Percentiles rank a stretch among this genome's conserved stretches.
Conservation (phyloP, 2,797 vertebrate species). For the Sternotherus odoratus region DNA sequence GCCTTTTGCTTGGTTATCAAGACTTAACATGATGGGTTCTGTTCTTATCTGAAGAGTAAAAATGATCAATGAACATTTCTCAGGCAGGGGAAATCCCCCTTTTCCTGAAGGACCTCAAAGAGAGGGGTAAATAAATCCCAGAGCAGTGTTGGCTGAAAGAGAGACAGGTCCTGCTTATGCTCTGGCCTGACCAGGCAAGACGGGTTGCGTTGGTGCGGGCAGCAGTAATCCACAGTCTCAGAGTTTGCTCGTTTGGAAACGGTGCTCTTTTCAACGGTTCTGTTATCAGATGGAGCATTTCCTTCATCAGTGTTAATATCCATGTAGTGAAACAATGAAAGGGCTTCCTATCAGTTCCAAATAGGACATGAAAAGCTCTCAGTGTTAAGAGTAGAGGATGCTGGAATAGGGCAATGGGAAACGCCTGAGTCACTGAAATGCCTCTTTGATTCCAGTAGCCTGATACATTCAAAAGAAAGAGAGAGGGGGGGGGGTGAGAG, state of each 20-base stretch:
- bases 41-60: neutral
- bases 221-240: slow-evolving; percentile 69
- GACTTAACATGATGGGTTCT: neutral
- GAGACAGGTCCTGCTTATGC: neutral
- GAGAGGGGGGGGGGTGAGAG: no score
- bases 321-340: slow-evolving; percentile 86
- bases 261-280: slow-evolving; percentile 79
- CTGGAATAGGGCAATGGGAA: slow-evolving; percentile 88
- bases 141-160: neutral
- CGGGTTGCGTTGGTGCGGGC: slow-evolving; percentile 32
- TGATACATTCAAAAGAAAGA: slow-evolving; percentile 73
- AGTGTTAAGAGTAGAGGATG: slow-evolving; percentile 86
- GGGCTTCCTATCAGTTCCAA: slow-evolving; percentile 88
- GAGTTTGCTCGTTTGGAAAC: slow-evolving; percentile 77
- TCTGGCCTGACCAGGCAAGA: neutral
- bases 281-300: slow-evolving; percentile 88
- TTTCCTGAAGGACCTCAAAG: neutral
- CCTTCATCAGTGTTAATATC: slow-evolving; percentile 88
- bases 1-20: slow-evolving; percentile 37
- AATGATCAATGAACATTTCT: neutral
- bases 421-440: slow-evolving; percentile 85
- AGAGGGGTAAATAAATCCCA: no score
- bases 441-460: slow-evolving; percentile 83
- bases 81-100: fast-evolving
- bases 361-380: slow-evolving; percentile 87